Conservation (phyloP, 2,888 invertebrate species). For the Nasonovia ribisnigri region DNA sequence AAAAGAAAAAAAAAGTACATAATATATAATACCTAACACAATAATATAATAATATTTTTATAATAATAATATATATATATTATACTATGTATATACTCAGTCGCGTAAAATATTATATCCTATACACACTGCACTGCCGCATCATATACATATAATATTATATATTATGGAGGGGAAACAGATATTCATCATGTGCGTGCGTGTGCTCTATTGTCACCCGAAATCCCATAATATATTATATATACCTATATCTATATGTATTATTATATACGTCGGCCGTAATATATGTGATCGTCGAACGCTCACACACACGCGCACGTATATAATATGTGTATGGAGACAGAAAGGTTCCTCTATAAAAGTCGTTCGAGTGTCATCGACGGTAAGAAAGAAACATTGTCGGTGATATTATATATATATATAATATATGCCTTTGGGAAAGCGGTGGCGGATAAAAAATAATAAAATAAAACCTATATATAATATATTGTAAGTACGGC, state of each 20-base stretch:
- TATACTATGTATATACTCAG: neutral
- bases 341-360: slow-evolving; percentile 58
- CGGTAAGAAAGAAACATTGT: slow-evolving; percentile 64
- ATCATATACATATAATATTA: neutral
- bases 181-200: slow-evolving; percentile 54
- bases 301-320: neutral
- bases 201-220: slow-evolving; percentile 56
- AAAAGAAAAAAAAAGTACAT: neutral
- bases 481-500: neutral
- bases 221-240: slow-evolving; percentile 50
- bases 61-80: neutral
- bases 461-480: slow-evolving; percentile 12
- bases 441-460: slow-evolving; percentile 31
- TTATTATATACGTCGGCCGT: slow-evolving; percentile 13
- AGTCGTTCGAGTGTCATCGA: slow-evolving; percentile 65
- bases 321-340: neutral
- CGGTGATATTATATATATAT: slow-evolving; percentile 54
- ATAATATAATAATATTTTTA: slow-evolving; percentile 56
- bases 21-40: slow-evolving; percentile 3
- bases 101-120: slow-evolving; percentile 32
- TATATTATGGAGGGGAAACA: slow-evolving; percentile 49
- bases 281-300: neutral
- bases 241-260: neutral
- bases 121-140: neutral
- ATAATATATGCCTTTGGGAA: slow-evolving; percentile 40